These are phyloP conservation scores for Siniperca obscura DNA, from an alignment of 2,797 vertebrate genomes.

Conservation along the genomic window DNA sequence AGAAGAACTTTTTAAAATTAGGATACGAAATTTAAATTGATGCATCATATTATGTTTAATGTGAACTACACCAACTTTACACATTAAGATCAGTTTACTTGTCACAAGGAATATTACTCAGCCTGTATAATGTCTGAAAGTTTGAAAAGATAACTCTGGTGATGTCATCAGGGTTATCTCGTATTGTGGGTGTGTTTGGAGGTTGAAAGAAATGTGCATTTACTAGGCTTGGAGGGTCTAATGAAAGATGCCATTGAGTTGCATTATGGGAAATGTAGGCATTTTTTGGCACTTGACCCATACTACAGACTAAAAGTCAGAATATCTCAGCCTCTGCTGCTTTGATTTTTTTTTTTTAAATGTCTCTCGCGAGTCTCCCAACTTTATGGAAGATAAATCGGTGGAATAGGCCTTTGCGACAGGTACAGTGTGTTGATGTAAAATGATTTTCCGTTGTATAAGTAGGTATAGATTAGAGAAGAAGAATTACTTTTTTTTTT, in stretches of 20 bases:
- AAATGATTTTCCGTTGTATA: not conserved
- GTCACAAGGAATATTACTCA: not conserved
- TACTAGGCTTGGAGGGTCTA: not conserved
- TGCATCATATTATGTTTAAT: not conserved
- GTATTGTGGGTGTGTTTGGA: not conserved
- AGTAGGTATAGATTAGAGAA: too few relatives aligned
- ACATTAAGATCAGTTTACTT: not conserved
- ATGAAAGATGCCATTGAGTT: not conserved
- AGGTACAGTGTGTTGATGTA: not conserved
- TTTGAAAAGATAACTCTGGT: not conserved
- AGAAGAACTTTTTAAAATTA: not conserved
- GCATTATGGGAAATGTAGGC: conserved; percentile 2
- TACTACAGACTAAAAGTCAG: not conserved
- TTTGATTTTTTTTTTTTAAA: not conserved
- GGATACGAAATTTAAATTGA: not conserved
- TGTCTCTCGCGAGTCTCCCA: too few relatives aligned
- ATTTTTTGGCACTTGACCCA: not conserved
- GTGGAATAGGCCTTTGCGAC: not conserved
- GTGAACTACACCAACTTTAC: not conserved
- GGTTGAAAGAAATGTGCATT: not conserved
- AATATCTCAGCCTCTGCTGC: not conserved
- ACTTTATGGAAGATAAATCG: not conserved
- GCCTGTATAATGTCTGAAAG: not conserved
- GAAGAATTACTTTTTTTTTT: too few relatives aligned
- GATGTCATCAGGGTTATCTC: not conserved